A percentile compares a stretch with the other conserved stretches of the same genome.
Evolutionary conservation across 2,113 vertebrate genomes (phyloP).

Genomic region (Chaetorhynchus papuensis): DNA sequence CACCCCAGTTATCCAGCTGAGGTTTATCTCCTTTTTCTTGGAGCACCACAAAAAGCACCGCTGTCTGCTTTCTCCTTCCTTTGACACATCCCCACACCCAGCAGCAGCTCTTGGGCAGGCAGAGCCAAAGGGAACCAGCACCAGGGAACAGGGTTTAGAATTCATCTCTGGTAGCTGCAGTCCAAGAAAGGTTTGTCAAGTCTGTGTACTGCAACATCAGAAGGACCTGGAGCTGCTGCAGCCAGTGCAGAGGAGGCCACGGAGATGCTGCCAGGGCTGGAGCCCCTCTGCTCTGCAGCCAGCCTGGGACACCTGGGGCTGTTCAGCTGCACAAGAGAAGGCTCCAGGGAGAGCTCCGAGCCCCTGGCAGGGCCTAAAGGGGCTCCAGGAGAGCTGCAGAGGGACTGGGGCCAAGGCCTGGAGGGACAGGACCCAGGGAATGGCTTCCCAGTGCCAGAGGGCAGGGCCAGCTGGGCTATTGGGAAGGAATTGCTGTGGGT

Average conservation of each 20-base stretch:
- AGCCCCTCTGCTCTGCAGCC: neutral
- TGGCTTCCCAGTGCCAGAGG: neutral
- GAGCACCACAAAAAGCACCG: neutral
- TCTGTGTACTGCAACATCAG: neutral
- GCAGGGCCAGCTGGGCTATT: rapidly evolving
- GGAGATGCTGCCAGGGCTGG: neutral
- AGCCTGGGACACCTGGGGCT: neutral
- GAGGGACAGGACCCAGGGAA: neutral
- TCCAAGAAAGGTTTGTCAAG: neutral
- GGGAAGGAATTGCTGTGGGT: neutral
- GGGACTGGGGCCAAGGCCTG: neutral
- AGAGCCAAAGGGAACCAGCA: neutral
- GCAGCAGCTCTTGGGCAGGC: neutral
- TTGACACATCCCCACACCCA: neutral
- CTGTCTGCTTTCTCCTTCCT: neutral
- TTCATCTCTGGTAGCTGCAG: neutral
- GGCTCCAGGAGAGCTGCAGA: neutral
- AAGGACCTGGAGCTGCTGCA: neutral
- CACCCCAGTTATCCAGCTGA: neutral
- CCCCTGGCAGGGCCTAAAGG: neutral
- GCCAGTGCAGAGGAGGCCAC: neutral
- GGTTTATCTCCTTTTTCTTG: neutral
- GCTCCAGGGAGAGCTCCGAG: neutral
- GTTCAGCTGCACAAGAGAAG: neutral
- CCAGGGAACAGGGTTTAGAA: neutral